phyloP scores from a whole-genome alignment of 2,797 vertebrate genomes.

The Aldrovandia affinis region DNA sequence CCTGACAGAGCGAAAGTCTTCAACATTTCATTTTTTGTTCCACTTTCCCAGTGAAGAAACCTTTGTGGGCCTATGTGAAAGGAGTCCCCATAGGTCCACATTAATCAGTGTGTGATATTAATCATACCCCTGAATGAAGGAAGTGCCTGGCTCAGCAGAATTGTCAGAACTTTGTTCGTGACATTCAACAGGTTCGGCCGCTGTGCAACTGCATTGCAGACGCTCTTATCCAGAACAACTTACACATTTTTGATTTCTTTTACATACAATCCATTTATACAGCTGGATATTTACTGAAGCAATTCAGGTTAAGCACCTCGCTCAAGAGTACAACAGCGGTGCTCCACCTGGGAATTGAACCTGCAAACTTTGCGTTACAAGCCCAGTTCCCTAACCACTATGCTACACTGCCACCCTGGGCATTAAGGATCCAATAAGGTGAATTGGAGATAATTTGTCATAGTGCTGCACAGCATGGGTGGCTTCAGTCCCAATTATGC shows the following conservation, averaged over 20 bases:
- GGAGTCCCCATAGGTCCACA: not conserved
- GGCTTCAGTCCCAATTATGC: not conserved
- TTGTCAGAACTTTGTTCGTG: not conserved
- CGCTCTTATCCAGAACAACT: too few species aligned
- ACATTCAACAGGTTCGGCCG: not conserved
- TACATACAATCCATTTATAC: too few species aligned
- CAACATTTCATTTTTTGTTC: not conserved
- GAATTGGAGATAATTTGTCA: not conserved
- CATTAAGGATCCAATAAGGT: not conserved
- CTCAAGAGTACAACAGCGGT: too few species aligned
- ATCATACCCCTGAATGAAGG: not conserved
- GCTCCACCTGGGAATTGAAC: too few species aligned
- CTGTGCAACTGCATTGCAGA: too few species aligned
- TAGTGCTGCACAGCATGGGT: not conserved
- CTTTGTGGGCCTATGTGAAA: not conserved
- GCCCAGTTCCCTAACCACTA: too few species aligned
- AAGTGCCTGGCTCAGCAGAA: not conserved
- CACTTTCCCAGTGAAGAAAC: not conserved
- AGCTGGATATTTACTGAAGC: too few species aligned
- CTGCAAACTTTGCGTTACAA: too few species aligned
- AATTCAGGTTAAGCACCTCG: too few species aligned
- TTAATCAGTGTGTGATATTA: not conserved
- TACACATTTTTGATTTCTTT: too few species aligned
- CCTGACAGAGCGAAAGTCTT: not conserved
- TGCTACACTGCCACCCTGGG: too few species aligned